Base-by-base conservation (phyloP, 2,113 vertebrate species). In the Reinhardtius hippoglossoides region DNA sequence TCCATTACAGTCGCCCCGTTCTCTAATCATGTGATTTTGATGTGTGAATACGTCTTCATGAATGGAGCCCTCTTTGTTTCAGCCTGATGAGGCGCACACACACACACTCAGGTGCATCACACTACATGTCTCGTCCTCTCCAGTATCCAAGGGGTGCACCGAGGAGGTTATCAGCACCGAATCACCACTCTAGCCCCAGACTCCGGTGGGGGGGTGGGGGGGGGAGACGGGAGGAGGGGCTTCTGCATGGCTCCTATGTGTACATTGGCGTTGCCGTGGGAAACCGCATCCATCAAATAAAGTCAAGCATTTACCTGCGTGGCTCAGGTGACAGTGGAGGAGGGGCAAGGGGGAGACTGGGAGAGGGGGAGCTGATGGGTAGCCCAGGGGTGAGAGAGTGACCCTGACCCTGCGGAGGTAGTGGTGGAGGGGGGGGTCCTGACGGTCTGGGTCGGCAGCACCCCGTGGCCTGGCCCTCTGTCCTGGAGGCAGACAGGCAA, bases 261-360 rank as follows among this genome's bases (percentile, higher is more conserved):
- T 88, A 86, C 91, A 89, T 91, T 91, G 89, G 72, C 90, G 89
- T 93, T 89, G 64, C 78, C 70, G 87, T 92, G 91, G 88, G 93
- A 94, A 93, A 91, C 90, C 77, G 64, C 92, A 94, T 94, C 90
- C 90, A 91, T 95, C 95, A 94, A 91, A 95, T 93, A 93, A 91
- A 94, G 83, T 90, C 83, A 84, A 72, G 67, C 88, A 90, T 94
- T 96, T 95, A 95, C 95, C 89, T 94, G 92, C 88, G 83, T 86
- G 89, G 94, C 95, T 97, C 94, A 91, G 89, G 92, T 97, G 91
- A 95, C 94, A 82, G 75, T 67, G 84, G 83, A 67, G 83, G 79
- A 81, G 88, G 84, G 86, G 1, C 1, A 60, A 62, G 61, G 78
- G n/a, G 52, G 84, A 85, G 44, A 59, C 79, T 58, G 87, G 0